Base-by-base conservation (phyloP, 2,888 invertebrate species). In the Nebria salina region DNA sequence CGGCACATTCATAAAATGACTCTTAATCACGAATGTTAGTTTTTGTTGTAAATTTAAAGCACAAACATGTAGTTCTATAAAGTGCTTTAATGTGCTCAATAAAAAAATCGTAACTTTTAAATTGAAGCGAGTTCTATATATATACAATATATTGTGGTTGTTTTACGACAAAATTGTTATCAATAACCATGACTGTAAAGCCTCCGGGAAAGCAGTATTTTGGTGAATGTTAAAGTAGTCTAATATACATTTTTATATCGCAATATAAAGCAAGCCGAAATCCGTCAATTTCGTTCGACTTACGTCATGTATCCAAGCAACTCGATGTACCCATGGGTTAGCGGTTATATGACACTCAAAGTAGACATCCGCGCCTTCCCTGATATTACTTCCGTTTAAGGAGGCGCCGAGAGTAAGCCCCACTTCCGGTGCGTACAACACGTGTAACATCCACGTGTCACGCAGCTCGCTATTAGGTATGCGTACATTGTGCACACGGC, bases 281-380 rank as follows among this genome's bases (percentile, higher is more conserved):
- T 11, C 54, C 54, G 54, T 54, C 54, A 54, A 54, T 54, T 54
- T 54, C 6, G 54, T 54, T 54, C 54, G 80, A 88, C 90, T 90
- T 87, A 94, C 94, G 86, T 93, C 92, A 86, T 93, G 93, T 75
- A 91, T 91, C 90, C 94, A 94, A 84, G 78, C 65, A 20, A 94
- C 93, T 87, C 92, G 92, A 85, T 92, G 91, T 84, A 93, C 94
- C 93, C 93, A 93, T 3, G 95, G 95, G 89, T 95, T 95, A 5
- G 95, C 94, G 84, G 92, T 92, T 84, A 95, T 93, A 87, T 93
- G 93, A 88, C 95, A 95, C 89, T 95, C 95, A 85, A 95, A 92
- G 88, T 95, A 95, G 65, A 95, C 95, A 86, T 95, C 95, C 64
- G 94, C 94, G 0, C 95, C 95, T 88, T 95, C 95, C 83, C 94